phyloP scores from a whole-genome alignment of 2,797 vertebrate genomes.

The Smutsia gigantea region DNA sequence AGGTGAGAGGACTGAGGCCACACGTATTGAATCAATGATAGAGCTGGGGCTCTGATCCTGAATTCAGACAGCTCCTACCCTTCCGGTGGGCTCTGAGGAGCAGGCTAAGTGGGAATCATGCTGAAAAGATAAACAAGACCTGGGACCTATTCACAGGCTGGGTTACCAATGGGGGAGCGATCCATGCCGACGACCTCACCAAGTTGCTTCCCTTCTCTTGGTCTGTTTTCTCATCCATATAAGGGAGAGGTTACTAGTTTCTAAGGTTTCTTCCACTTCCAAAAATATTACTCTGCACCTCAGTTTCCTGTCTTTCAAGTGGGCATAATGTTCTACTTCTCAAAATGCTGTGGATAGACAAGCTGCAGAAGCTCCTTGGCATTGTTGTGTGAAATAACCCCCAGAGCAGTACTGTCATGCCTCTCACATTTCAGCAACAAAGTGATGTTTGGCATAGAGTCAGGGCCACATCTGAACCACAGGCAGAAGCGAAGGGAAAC shows the following conservation, averaged over 20 bases:
- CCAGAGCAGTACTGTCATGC: no score
- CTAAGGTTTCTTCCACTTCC: not conserved
- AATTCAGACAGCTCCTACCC: not conserved
- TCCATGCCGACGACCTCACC: not conserved
- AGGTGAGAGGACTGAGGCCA: not conserved
- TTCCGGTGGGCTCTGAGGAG: not conserved
- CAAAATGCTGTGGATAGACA: not conserved
- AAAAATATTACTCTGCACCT: not conserved
- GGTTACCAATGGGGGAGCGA: accelerated
- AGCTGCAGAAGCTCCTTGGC: not conserved
- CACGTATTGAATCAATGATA: accelerated
- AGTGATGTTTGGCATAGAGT: not conserved
- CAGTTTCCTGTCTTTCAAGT: not conserved
- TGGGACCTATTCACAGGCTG: not conserved
- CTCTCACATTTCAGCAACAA: not conserved
- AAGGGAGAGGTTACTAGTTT: not conserved
- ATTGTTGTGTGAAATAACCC: not conserved
- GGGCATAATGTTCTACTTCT: not conserved
- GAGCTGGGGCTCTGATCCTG: not conserved
- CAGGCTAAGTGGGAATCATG: not conserved
- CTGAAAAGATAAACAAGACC: not conserved
- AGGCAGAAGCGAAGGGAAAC: not conserved
- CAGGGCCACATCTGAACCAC: not conserved
- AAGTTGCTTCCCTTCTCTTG: not conserved
- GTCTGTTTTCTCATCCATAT: not conserved